Conservation (phyloP, 1,140 invertebrate species). For the Meloidogyne hapla region DNA sequence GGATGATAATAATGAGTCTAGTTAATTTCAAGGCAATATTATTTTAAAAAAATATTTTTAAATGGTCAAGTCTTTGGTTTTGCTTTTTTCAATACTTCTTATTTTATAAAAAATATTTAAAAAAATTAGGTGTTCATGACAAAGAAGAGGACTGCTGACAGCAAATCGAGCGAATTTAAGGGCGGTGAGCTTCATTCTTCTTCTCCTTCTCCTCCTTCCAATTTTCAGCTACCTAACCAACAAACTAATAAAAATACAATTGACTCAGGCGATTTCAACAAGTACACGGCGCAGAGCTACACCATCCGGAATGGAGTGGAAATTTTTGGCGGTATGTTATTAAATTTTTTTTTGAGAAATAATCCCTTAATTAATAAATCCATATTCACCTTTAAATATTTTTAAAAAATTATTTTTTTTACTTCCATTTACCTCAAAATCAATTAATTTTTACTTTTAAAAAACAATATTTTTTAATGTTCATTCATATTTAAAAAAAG, state of each 20-base stretch:
- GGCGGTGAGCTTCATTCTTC: constrained; percentile 31
- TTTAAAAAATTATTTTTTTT: no score
- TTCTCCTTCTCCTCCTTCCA: constrained; percentile 2
- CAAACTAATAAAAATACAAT: constrained; percentile 11
- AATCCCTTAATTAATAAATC: no score
- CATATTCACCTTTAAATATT: no score
- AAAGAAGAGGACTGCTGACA: constrained; percentile 52
- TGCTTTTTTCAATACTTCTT: background rate
- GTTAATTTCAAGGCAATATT: no score
- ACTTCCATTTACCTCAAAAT: no score
- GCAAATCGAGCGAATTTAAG: constrained; percentile 52
- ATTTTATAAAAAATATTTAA: background rate
- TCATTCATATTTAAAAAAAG: no score
- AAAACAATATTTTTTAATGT: no score
- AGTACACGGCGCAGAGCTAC: constrained; percentile 50
- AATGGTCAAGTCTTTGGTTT: background rate
- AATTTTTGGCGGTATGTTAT: constrained; percentile 48
- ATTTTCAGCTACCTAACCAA: constrained; percentile 5
- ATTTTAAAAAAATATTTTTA: no score
- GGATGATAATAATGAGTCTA: no score
- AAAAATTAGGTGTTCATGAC: constrained; percentile 54
- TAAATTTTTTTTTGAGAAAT: background rate
- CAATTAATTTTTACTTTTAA: no score
- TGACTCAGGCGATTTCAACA: constrained; percentile 43
- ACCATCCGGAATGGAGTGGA: constrained; percentile 52